Evolutionary conservation across 2,113 vertebrate genomes (phyloP), one percentile per base, ranked within the genome.

Genomic region (Syrrhaptes paradoxus): DNA sequence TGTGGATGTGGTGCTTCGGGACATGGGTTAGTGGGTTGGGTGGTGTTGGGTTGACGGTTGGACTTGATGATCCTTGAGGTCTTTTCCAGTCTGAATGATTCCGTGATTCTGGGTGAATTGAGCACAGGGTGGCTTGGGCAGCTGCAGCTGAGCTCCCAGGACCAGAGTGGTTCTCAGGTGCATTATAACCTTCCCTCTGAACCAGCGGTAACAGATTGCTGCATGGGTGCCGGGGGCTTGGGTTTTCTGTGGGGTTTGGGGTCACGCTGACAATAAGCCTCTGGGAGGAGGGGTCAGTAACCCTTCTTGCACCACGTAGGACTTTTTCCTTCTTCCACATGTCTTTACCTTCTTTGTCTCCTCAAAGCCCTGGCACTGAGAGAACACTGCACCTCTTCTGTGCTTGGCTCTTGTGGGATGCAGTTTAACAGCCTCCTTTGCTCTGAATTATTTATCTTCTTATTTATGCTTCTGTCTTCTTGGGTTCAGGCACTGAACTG

Each of bases 131-230:
- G 78, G 25, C 38, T 46, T 20, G 55, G 57, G 52, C 62, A 79
- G 62, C 84, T 82, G 57, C 62, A 41, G 67, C 72, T 36, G 43
- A 54, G 58, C 81, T 76, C 48, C 62, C 3, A 6, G 54, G 38
- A 16, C 73, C 51, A 36, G 52, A 13, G 54, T 5, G 45, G 66
- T n/a, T 55, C 52, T 49, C 38, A 43, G 58, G 75, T 29, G 16
- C 0, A 0, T 66, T 25, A 3, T 28, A 21, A 58, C 26, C 15
- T 48, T 73, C 22, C n/a, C 4, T 1, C 18, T 11, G 8, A 18
- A 10, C 7, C 57, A 72, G 67, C 49, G 65, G 26, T 26, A n/a
- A 20, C 34, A 34, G 49, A 21, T 19, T 45, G 28, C 63, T 72
- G 58, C 18, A 2, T 0, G 10, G 24, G 21, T 32, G 21, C 24